A percentile compares a stretch with the other conserved stretches of the same genome.
Evolutionary conservation across 2,113 vertebrate genomes (phyloP).

Genomic region (Butorides virescens): DNA sequence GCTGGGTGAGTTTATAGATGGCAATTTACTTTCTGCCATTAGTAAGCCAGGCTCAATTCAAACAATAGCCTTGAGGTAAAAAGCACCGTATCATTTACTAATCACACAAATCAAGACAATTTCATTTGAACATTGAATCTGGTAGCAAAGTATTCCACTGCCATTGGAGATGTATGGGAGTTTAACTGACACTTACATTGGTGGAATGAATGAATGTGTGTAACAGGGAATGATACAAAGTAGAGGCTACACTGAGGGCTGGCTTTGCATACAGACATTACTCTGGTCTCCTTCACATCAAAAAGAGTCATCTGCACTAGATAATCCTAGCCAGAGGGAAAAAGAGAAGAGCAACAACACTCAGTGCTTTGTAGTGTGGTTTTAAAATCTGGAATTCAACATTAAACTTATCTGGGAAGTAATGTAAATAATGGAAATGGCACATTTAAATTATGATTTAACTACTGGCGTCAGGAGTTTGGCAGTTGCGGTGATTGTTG

Average conservation of each 20-base stretch:
- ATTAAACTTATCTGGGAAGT: neutral
- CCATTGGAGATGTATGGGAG: neutral
- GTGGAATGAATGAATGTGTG: neutral
- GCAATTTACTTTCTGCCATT: neutral
- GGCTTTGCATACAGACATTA: neutral
- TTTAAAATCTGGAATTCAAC: neutral
- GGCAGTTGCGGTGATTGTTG: neutral
- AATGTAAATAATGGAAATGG: neutral
- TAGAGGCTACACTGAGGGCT: neutral
- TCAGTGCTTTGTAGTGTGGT: neutral
- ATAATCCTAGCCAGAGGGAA: neutral
- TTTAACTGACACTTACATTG: neutral
- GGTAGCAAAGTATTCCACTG: neutral
- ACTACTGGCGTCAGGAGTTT: neutral
- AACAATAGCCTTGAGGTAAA: neutral
- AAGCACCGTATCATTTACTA: neutral
- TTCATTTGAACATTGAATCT: neutral
- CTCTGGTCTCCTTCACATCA: neutral
- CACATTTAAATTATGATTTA: neutral
- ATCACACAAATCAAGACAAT: neutral
- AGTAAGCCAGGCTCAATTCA: neutral
- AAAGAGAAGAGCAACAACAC: neutral
- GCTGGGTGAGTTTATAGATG: neutral
- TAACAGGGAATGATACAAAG: neutral
- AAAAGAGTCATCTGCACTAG: neutral